phyloP scores from a whole-genome alignment of 2,888 invertebrate genomes.

The Nomada hirtipes region DNA sequence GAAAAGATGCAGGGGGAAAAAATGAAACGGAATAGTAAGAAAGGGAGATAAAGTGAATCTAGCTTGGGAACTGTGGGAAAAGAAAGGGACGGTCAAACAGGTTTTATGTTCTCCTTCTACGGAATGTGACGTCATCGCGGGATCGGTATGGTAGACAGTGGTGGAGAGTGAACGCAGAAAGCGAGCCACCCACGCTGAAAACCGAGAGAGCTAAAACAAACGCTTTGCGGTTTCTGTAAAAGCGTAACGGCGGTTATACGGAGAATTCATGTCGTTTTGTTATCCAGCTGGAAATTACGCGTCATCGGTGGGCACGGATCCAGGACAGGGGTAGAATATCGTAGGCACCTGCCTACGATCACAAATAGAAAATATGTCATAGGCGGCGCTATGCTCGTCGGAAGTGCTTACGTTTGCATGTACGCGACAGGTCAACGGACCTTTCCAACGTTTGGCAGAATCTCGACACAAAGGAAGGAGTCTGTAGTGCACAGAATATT shows the following conservation, averaged over 20 bases:
- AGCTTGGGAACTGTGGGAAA: conserved; percentile 22
- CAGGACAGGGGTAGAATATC: conserved; percentile 43
- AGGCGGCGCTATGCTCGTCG: conserved; percentile 35
- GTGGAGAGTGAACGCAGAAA: conserved; percentile 53
- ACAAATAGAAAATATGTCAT: conserved; percentile 53
- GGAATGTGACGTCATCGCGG: conserved; percentile 63
- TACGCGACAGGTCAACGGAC: conserved; percentile 48
- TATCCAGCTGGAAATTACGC: conserved; percentile 64
- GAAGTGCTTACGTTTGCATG: background rate
- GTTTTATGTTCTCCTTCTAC: conserved; percentile 61
- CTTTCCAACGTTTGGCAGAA: conserved; percentile 48
- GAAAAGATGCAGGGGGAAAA: background rate
- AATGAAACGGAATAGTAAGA: background rate
- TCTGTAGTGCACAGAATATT: background rate
- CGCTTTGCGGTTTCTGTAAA: conserved; percentile 68
- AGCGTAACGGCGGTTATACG: conserved; percentile 64
- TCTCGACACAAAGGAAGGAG: conserved; percentile 10
- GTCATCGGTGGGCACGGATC: conserved; percentile 51
- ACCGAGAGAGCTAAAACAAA: conserved; percentile 58
- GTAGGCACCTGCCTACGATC: conserved; percentile 45
- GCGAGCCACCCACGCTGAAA: conserved; percentile 64
- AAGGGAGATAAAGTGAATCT: conserved; percentile 3
- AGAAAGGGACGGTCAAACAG: conserved; percentile 56
- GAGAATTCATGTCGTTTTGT: conserved; percentile 69
- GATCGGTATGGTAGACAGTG: conserved; percentile 51